Base-by-base conservation (phyloP, 2,113 vertebrate species). In the Himantopus leucocephalus region DNA sequence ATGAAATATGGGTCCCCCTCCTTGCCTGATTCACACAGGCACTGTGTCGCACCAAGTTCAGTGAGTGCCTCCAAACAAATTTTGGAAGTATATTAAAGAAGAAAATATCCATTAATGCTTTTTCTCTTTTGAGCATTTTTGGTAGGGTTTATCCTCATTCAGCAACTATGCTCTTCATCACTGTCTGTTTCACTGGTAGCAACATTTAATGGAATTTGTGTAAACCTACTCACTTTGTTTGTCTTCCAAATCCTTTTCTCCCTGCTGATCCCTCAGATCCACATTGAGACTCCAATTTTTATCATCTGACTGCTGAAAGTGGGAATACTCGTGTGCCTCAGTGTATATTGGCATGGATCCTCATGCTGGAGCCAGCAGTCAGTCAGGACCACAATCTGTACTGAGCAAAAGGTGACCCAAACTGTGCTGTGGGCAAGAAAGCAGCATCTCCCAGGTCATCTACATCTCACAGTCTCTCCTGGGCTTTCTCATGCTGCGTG, bases 21-120 rank as follows among this genome's bases (percentile, higher is more conserved):
- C 24, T 37, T 27, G 14, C 10, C 18, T 47, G 10, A 59, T 47
- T 63, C 11, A 21, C 6, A 9, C 0, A 1, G 12, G 5, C 18
- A 9, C 6, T 22, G 15, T 5, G 12, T 15, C 6, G 16, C 10
- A 4, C 8, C 1, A 2, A 1, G 9, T 43, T 62, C 0, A 0
- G 4, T 34, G 48, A 35, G 8, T 14, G 3, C 2, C 24, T 6
- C 5, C 10, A 55, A 48, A 67, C 3, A 78, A 56, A 60, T 68
- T 85, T 56, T 82, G 27, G 14, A 86, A 58, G 12, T 14, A 23
- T 8, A 60, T 52, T 87, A 58, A 88, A 64, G 23, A 37, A 48
- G 37, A 70, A 76, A 85, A 35, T 32, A 32, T 15, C 3, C 1
- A 6, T 32, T 48, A 82, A 39, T 64, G 2, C 0, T 55, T 91